These are phyloP conservation scores for Tachysurus fulvidraco DNA, from an alignment of 2,113 vertebrate genomes.

Conservation along the genomic window DNA sequence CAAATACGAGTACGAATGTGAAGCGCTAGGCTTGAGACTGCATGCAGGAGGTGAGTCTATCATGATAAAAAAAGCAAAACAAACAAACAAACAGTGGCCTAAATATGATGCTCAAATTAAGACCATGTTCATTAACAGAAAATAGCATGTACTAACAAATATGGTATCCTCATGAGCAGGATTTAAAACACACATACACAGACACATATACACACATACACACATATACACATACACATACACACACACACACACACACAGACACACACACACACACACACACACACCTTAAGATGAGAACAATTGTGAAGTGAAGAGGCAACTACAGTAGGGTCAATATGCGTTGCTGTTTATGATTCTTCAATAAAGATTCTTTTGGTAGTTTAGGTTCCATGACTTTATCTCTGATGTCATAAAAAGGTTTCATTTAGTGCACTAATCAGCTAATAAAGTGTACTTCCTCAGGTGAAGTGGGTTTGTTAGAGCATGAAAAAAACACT, in stretches of 20 bases:
- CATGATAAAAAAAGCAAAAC: not conserved
- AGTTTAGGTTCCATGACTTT: not conserved
- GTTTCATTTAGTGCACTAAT: not conserved
- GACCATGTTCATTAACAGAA: not conserved
- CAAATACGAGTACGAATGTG: not conserved
- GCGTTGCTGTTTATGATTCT: too few species aligned
- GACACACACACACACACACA: too few species aligned
- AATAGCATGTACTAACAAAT: not conserved
- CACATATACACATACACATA: too few species aligned
- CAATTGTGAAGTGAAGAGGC: too few species aligned
- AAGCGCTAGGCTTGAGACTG: not conserved
- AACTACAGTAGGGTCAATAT: not conserved
- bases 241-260: too few species aligned
- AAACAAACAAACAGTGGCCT: too few species aligned
- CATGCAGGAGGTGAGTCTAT: not conserved
- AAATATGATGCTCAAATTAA: not conserved
- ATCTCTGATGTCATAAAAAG: not conserved
- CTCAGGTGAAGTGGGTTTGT: not conserved
- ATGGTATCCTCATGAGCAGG: not conserved
- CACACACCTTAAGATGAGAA: too few species aligned
- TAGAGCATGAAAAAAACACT: not conserved
- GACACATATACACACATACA: too few species aligned
- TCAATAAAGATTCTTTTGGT: not conserved
- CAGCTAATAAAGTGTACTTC: not conserved
- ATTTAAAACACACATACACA: too few species aligned